Conservation (phyloP, 1,140 invertebrate genomes). For the Halesus radiatus region DNA sequence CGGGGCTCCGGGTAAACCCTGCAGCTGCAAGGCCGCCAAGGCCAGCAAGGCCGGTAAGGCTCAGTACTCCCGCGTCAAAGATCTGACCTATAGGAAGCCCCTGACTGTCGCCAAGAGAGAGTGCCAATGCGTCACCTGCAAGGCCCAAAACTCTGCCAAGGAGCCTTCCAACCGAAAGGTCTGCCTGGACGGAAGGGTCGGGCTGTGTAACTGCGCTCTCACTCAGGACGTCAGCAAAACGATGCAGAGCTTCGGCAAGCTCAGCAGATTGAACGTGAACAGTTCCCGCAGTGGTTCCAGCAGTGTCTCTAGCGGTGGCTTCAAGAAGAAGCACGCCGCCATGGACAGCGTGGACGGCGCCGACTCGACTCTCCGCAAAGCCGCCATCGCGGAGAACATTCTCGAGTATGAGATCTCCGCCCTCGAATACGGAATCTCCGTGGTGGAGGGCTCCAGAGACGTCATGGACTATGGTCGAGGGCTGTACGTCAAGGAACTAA, state of each 20-base stretch:
- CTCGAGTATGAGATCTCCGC: constrained; percentile 54
- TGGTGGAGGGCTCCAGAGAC: constrained; percentile 61
- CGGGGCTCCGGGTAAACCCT: constrained; percentile 12
- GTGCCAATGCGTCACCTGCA: constrained; percentile 32
- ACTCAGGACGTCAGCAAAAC: not conserved
- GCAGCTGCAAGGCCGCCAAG: constrained; percentile 14
- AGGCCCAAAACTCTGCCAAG: constrained; percentile 2
- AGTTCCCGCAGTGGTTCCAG: not conserved
- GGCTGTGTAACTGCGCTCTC: constrained; percentile 17
- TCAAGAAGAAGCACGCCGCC: constrained; percentile 15
- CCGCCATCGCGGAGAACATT: constrained; percentile 49
- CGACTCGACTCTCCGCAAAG: constrained; percentile 35
- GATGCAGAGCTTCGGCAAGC: not conserved
- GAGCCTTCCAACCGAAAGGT: constrained; percentile 23
- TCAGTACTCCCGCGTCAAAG: constrained; percentile 29
- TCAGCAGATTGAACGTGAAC: not conserved
- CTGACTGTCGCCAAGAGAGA: not conserved
- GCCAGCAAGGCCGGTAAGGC: not conserved
- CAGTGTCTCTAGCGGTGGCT: not conserved
- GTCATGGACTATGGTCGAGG: constrained; percentile 58
- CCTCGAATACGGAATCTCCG: constrained; percentile 64
- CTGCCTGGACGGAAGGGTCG: constrained; percentile 15
- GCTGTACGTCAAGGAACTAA: constrained; percentile 29
- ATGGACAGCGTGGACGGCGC: constrained; percentile 48
- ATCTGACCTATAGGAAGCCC: constrained; percentile 26